Base-by-base conservation (phyloP, 2,888 invertebrate species). In the Ecliptopera silaceata region DNA sequence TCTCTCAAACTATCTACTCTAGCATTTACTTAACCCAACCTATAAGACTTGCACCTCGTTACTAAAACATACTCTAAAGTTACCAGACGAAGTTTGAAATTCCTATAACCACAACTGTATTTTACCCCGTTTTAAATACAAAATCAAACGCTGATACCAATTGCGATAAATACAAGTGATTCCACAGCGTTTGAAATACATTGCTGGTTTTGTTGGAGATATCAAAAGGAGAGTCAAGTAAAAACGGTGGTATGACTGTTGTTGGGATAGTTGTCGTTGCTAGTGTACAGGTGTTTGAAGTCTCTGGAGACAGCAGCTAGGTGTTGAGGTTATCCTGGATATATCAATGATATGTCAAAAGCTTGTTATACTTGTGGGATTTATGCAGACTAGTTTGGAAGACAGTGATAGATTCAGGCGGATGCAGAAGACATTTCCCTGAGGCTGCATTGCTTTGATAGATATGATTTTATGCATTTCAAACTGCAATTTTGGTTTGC, bases 331-430 rank as follows among this genome's bases (percentile, higher is more conserved):
- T 83, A 84, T 83, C 60, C 76, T 70, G 81, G 82, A 84, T 85
- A 86, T 81, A 88, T 88, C 89, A 88, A 88, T 88, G 86, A 82
- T 85, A 85, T 82, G 88, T 90, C 90, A 90, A 86, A 90, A 88
- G 79, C 79, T 80, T 79, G 84, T 86, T 84, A 82, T 83, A 81
- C 86, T 82, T 84, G 79, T 81, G 86, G 88, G 88, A 88, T 81
- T 85, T 80, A 78, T 80, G 80, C 78, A 74, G 77, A 75, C 72
- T 74, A 73, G 75, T 76, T 80, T 75, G 70, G 73, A 77, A 82
- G 79, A 86, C 86, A 82, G 74, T 88, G 89, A 88, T 86, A 85
- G 86, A 88, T 88, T 80, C 79, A 71, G 64, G 74, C 63, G 58
- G 69, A 72, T 67, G 72, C 72, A 72, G 71, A 64, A 68, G 59